Percentiles rank a stretch among this genome's conserved stretches.
These are phyloP conservation scores for Zoanthus sansibaricus DNA, from an alignment of 92 coral and sea anemone genomes.

Conservation along the genomic window DNA sequence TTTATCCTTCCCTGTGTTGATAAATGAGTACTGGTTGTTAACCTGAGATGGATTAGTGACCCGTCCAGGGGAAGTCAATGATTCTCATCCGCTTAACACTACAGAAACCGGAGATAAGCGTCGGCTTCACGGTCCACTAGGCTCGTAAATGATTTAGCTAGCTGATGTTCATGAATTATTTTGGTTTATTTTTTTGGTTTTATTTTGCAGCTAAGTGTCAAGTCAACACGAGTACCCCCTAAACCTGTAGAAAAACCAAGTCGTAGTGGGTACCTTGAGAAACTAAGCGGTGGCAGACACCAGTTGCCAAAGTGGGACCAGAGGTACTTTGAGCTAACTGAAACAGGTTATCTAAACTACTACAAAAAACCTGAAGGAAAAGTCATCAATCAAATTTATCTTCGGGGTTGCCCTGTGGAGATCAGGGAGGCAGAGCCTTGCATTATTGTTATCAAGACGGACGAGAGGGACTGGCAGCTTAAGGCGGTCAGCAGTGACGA, in stretches of 20 bases:
- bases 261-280: conserved; percentile 80
- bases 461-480: conserved; percentile 85
- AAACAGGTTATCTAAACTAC: conserved; percentile 85
- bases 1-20: too few species aligned
- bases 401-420: conserved; percentile 90
- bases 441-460: conserved; percentile 77
- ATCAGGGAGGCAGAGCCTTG: conserved; percentile 73
- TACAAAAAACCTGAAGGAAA: conserved; percentile 90
- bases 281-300: conserved; percentile 97
- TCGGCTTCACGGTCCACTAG: too few species aligned
- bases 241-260: conserved; percentile 71
- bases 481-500: conserved; percentile 80
- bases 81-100: too few species aligned
- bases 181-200: too few species aligned
- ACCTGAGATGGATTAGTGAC: too few species aligned
- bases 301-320: conserved; percentile 92
- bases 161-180: too few species aligned
- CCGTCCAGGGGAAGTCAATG: too few species aligned
- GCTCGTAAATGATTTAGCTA: too few species aligned
- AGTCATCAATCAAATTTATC: conserved; percentile 86
- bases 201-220: conserved; percentile 71
- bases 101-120: too few species aligned
- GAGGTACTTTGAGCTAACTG: conserved; percentile 91
- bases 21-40: too few species aligned
- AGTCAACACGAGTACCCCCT: conserved; percentile 48